Percentiles rank a stretch among this genome's conserved stretches.
Conservation (phyloP, 1,140 invertebrate genomes). For the Listronotus oregonensis region DNA sequence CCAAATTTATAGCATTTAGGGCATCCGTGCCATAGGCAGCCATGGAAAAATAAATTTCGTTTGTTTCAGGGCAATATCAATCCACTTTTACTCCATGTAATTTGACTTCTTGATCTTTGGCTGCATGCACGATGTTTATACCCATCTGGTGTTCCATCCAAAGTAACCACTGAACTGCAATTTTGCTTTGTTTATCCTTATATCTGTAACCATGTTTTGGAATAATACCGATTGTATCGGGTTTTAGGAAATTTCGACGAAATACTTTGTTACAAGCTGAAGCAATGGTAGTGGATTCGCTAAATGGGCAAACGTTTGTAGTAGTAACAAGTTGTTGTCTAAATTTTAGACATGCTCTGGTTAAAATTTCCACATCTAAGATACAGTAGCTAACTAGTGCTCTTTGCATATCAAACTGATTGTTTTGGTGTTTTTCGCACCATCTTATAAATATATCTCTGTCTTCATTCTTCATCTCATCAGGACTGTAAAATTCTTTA, state of each 20-base stretch:
- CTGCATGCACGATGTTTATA: conserved; percentile 23
- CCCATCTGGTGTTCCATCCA: neutral
- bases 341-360: conserved; percentile 24
- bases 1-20: neutral
- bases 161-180: neutral
- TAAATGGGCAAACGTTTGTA: conserved; percentile 26
- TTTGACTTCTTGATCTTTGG: neutral
- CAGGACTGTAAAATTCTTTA: conserved; percentile 19
- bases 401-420: conserved; percentile 23
- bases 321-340: conserved; percentile 18
- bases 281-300: conserved; percentile 25
- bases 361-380: conserved; percentile 32
- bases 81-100: neutral
- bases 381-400: conserved; percentile 40
- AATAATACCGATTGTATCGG: conserved; percentile 29
- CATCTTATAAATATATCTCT: conserved; percentile 32
- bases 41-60: neutral
- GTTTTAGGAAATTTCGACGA: conserved; percentile 29
- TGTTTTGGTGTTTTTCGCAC: conserved; percentile 18
- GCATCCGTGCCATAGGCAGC: neutral
- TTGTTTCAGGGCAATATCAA: neutral
- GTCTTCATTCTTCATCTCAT: conserved; percentile 23
- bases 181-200: conserved; percentile 6
- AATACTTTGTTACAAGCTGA: conserved; percentile 21
- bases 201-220: neutral